A percentile compares a stretch with the other conserved stretches of the same genome.
These are phyloP conservation scores for Drosophila sechellia DNA, from an alignment of 1,140 invertebrate species.

Conservation along the genomic window DNA sequence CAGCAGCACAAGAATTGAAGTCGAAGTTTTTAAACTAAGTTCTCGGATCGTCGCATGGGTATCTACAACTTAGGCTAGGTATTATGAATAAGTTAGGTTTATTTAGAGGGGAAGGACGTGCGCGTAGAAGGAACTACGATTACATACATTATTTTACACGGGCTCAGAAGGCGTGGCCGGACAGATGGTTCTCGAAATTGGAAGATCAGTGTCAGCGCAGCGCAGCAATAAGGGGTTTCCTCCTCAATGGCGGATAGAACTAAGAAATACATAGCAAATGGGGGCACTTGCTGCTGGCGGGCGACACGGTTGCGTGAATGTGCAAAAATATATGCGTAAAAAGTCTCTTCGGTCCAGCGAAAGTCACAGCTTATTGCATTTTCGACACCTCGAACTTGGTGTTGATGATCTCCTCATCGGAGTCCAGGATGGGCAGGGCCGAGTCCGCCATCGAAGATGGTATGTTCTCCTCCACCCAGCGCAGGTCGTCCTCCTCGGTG, in stretches of 20 bases:
- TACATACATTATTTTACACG: constrained; percentile 78
- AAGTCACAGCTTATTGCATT: constrained; percentile 88
- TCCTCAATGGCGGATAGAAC: constrained; percentile 10
- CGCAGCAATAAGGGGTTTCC: constrained; percentile 2
- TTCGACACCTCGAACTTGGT: constrained; percentile 96
- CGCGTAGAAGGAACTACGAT: constrained; percentile 45
- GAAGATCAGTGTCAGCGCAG: constrained; percentile 14
- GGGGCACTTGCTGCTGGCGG: constrained; percentile 6
- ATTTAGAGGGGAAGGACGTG: constrained; percentile 49
- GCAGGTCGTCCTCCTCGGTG: constrained; percentile 91
- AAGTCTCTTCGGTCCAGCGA: constrained; percentile 71
- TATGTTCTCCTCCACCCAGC: constrained; percentile 97
- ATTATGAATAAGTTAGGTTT: constrained; percentile 75
- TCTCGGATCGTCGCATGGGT: constrained; percentile 38
- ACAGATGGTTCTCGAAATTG: constrained; percentile 7
- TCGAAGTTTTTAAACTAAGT: constrained; percentile 36
- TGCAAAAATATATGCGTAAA: constrained; percentile 44
- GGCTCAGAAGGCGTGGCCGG: constrained; percentile 14
- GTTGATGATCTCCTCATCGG: constrained; percentile 95
- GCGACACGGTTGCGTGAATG: constrained; percentile 47
- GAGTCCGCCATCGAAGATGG: constrained; percentile 90
- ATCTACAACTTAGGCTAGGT: constrained; percentile 78
- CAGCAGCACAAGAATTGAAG: constrained; percentile 18
- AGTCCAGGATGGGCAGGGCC: constrained; percentile 93
- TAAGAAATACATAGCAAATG: constrained; percentile 31